These are phyloP conservation scores for Argynnis bischoffii DNA, from an alignment of 2,888 invertebrate species.

Conservation along the genomic window DNA sequence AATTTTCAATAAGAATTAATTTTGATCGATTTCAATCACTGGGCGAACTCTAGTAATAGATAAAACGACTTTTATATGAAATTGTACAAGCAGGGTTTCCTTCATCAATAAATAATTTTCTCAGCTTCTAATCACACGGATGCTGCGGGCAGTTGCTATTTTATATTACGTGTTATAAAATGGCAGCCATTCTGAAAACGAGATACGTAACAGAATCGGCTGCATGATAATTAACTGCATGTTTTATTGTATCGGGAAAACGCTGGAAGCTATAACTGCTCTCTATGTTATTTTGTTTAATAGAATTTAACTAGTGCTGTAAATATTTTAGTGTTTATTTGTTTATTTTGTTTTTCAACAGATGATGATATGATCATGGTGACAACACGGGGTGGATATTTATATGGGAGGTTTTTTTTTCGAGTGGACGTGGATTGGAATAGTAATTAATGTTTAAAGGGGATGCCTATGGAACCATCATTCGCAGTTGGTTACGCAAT, in stretches of 20 bases:
- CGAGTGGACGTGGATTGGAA: too few relatives aligned
- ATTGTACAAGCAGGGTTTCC: slow-evolving; percentile 11
- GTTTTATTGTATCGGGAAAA: slow-evolving; percentile 42
- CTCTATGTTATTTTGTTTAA: slow-evolving; percentile 15
- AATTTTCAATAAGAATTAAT: too few relatives aligned
- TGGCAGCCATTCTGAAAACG: slow-evolving; percentile 43
- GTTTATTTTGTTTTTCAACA: too few relatives aligned
- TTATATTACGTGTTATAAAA: slow-evolving; percentile 41
- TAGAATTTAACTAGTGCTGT: slow-evolving; percentile 7
- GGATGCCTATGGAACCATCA: too few relatives aligned
- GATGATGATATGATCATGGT: too few relatives aligned
- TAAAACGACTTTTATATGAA: slow-evolving; percentile 1
- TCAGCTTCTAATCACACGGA: slow-evolving; percentile 42
- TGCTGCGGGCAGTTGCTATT: slow-evolving; percentile 42
- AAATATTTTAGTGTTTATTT: slow-evolving; percentile 1
- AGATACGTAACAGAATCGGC: slow-evolving; percentile 38
- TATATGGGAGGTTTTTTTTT: too few relatives aligned
- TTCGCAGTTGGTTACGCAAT: too few relatives aligned
- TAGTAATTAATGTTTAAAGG: too few relatives aligned
- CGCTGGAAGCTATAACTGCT: slow-evolving; percentile 40
- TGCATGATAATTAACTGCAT: slow-evolving; percentile 42
- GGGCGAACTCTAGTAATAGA: too few relatives aligned
- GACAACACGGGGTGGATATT: too few relatives aligned
- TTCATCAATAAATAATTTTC: slow-evolving; percentile 33
- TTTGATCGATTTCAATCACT: too few relatives aligned